Evolutionary conservation across 30 jellyfish, hydroid and myxozoan genomes (phyloP).

Genomic region (Aurelia sp.): DNA sequence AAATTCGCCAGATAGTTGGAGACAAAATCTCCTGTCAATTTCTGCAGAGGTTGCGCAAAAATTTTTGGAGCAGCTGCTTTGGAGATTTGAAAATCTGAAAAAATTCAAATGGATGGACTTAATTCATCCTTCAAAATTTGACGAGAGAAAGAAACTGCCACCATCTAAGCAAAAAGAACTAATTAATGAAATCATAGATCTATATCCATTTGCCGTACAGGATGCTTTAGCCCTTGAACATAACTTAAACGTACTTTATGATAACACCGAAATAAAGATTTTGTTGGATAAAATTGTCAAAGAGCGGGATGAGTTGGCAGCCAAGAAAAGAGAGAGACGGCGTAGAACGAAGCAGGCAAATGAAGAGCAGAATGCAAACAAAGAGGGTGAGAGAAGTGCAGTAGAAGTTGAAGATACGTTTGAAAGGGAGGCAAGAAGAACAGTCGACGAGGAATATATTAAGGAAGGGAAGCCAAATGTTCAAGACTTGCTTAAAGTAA

Average conservation of each 20-base stretch:
- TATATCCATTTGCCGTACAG: too few species aligned
- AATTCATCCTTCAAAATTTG: conserved; percentile 63
- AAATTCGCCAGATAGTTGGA: conserved; percentile 25
- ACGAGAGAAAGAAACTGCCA: conserved; percentile 26
- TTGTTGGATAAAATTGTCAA: conserved; percentile 6
- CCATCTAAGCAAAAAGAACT: conserved; percentile 34
- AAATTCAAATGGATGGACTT: conserved; percentile 52
- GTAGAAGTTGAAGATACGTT: conserved; percentile 25
- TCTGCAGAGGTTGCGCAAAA: conserved; percentile 22
- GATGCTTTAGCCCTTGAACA: too few species aligned
- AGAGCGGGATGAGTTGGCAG: conserved; percentile 25
- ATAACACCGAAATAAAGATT: conserved; percentile 7
- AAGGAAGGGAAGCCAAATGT: conserved; percentile 37
- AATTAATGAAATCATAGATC: neutral
- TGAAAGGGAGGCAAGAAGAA: conserved; percentile 28
- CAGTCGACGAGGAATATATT: conserved; percentile 27
- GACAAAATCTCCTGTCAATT: too few species aligned
- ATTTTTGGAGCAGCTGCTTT: conserved; percentile 37
- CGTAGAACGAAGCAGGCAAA: conserved; percentile 37
- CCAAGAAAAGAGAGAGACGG: neutral
- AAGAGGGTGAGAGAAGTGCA: neutral
- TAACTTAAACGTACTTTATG: neutral
- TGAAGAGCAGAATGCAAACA: neutral
- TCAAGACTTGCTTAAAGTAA: too few species aligned
- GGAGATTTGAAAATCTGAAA: conserved; percentile 54